These are phyloP conservation scores for Bujurquina vittata DNA, from an alignment of 2,113 vertebrate genomes.

Conservation along the genomic window DNA sequence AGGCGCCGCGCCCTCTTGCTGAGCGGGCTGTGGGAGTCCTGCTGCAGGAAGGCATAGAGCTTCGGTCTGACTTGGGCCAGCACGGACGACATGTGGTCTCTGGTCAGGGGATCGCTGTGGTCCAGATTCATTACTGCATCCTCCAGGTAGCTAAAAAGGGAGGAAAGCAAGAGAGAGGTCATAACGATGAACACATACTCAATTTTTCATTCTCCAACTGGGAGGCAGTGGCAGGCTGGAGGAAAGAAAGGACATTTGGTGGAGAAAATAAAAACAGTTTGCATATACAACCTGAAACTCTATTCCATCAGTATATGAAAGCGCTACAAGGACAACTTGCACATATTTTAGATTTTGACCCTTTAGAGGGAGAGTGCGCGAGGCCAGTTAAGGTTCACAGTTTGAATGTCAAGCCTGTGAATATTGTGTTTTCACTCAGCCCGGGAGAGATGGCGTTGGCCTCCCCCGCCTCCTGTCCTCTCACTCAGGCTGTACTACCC, in stretches of 20 bases:
- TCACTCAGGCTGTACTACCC: not conserved
- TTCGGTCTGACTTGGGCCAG: constrained; percentile 93
- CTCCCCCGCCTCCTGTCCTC: not conserved
- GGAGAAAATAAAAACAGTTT: not conserved
- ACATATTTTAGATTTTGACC: constrained; percentile 1
- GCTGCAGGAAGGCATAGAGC: constrained; percentile 93
- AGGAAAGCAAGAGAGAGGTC: not conserved
- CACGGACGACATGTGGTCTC: constrained; percentile 96
- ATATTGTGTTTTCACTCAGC: not conserved
- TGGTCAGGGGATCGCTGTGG: constrained; percentile 92
- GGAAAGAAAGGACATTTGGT: not conserved
- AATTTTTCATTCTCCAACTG: too few relatives aligned
- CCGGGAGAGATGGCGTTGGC: constrained; percentile 9
- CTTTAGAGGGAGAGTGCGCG: not conserved
- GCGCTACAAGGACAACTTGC: not conserved
- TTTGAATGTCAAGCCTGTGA: constrained; percentile 31
- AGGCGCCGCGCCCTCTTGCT: constrained; percentile 91
- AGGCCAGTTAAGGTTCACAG: not conserved
- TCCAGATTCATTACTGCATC: constrained; percentile 97
- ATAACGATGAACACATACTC: not conserved
- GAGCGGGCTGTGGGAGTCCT: constrained; percentile 88
- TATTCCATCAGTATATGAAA: not conserved
- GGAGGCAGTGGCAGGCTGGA: not conserved
- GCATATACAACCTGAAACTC: not conserved
- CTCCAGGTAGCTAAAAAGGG: constrained; percentile 89